phyloP scores from a whole-genome alignment of 1,140 invertebrate species.

The Tachypleus tridentatus region DNA sequence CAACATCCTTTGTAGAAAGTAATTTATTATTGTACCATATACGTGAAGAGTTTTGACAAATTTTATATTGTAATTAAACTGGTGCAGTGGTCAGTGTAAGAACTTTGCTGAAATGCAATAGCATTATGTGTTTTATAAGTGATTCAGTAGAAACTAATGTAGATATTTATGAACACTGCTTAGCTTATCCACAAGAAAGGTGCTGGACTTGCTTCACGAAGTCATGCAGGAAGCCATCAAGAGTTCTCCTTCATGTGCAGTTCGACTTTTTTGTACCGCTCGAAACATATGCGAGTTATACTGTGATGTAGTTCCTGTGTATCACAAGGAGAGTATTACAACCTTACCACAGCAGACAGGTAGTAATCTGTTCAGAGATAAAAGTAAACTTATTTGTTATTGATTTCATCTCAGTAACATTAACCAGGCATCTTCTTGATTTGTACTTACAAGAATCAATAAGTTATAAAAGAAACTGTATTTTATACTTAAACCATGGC shows the following conservation, averaged over 20 bases:
- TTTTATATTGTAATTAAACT: too few relatives aligned
- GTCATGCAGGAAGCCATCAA: conserved; percentile 55
- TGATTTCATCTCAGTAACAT: too few relatives aligned
- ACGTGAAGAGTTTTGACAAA: conserved; percentile 4
- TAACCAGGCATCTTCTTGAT: too few relatives aligned
- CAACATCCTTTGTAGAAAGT: neutral
- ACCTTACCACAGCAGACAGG: conserved; percentile 72
- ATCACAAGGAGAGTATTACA: conserved; percentile 62
- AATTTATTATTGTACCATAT: neutral
- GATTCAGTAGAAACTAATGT: too few relatives aligned
- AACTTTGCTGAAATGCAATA: too few relatives aligned
- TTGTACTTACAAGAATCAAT: too few relatives aligned
- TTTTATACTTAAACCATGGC: too few relatives aligned
- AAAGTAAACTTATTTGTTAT: conserved; percentile 10
- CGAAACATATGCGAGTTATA: conserved; percentile 67
- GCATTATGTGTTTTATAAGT: too few relatives aligned
- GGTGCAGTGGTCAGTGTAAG: too few relatives aligned
- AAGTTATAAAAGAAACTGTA: too few relatives aligned
- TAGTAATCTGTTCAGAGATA: conserved; percentile 29
- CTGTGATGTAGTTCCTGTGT: conserved; percentile 55
- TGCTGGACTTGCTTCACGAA: conserved; percentile 53
- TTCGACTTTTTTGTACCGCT: conserved; percentile 53
- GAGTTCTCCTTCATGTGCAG: conserved; percentile 43
- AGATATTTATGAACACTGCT: conserved; percentile 11
- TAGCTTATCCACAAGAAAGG: conserved; percentile 37